These are phyloP conservation scores for Panurus biarmicus DNA, from an alignment of 2,113 vertebrate species.

Conservation along the genomic window DNA sequence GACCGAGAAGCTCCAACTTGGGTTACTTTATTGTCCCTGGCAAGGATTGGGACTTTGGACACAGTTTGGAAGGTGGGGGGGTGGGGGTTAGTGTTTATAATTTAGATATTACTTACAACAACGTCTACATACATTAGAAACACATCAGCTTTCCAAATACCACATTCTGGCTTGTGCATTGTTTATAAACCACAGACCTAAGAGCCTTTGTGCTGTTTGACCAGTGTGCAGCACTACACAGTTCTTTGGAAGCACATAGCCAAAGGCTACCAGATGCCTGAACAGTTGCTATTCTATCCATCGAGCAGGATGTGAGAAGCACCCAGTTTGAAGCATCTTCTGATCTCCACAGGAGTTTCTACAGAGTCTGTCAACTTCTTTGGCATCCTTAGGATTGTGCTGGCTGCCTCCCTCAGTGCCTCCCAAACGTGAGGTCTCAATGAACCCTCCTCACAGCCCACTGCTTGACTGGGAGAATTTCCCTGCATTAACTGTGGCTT, in stretches of 20 bases:
- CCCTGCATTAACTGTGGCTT: not conserved
- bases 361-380: not conserved
- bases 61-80: not conserved
- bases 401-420: not conserved
- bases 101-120: not conserved
- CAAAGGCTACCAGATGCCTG: constrained; percentile 36
- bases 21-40: constrained; percentile 18
- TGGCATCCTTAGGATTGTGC: not conserved
- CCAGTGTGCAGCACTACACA: not conserved
- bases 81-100: not conserved
- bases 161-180: constrained; percentile 1
- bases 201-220: constrained; percentile 1
- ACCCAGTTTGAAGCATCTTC: constrained; percentile 22
- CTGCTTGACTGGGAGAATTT: not conserved
- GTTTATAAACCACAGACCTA: constrained; percentile 15
- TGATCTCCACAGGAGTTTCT: constrained; percentile 26
- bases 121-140: not conserved
- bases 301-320: not conserved
- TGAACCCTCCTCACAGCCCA: not conserved
- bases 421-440: not conserved
- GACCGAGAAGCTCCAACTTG: constrained; percentile 10
- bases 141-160: not conserved
- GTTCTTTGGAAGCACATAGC: constrained; percentile 9
- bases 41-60: not conserved
- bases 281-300: not conserved